Evolutionary conservation across 2,113 vertebrate genomes (phyloP).

Genomic region (Cyanoderma ruficeps): DNA sequence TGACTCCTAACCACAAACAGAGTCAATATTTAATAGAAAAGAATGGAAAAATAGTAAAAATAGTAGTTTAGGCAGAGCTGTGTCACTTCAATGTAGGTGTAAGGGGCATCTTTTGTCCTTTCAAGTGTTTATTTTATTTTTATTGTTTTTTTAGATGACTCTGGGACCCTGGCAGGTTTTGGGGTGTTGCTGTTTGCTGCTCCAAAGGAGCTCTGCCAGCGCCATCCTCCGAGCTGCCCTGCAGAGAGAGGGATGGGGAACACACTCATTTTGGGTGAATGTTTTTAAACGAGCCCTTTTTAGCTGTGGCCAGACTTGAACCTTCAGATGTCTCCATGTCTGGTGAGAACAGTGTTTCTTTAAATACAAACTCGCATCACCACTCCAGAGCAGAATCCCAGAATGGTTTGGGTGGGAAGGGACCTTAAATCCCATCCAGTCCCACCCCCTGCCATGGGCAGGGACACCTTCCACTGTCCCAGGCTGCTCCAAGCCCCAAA

Average conservation of each 20-base stretch:
- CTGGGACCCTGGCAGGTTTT: not conserved
- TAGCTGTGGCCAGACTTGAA: not conserved
- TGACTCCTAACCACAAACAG: constrained; percentile 7
- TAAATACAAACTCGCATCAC: not conserved
- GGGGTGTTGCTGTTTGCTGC: not conserved
- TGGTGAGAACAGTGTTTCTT: not conserved
- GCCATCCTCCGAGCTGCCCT: not conserved
- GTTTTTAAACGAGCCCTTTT: not conserved
- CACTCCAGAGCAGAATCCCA: not conserved
- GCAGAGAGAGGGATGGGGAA: not conserved
- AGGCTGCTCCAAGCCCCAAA: not conserved
- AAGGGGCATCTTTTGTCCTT: not conserved
- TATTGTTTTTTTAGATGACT: not conserved
- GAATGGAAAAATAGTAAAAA: constrained; percentile 25
- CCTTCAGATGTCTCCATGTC: not conserved
- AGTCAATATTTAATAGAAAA: constrained; percentile 57
- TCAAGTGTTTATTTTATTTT: not conserved
- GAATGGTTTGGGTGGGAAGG: not conserved
- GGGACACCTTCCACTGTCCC: not conserved
- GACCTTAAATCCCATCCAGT: not conserved
- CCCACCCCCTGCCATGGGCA: not conserved
- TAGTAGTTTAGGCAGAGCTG: not conserved
- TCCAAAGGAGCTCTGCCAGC: not conserved
- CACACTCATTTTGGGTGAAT: not conserved
- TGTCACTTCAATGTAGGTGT: not conserved